Conservation (phyloP, 2,888 invertebrate species). For the Euzetes globulus region DNA sequence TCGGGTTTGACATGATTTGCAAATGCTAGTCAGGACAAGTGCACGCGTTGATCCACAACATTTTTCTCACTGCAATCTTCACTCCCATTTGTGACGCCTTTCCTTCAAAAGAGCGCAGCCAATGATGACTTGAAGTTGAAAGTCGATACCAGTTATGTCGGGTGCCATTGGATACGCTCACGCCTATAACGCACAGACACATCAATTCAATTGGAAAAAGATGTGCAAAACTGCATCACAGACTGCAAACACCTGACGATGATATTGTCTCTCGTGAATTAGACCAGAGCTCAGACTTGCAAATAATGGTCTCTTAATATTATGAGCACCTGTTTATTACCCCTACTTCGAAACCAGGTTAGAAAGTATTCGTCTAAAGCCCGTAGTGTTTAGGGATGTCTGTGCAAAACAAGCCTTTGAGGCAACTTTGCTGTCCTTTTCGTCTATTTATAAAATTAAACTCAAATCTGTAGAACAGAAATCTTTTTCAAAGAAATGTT, state of each 20-base stretch:
- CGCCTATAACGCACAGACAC: constrained; percentile 22
- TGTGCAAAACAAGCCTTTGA: background rate
- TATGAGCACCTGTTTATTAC: constrained; percentile 30
- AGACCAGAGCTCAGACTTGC: constrained; percentile 17
- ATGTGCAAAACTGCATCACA: constrained; percentile 28
- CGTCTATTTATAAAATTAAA: constrained; percentile 17
- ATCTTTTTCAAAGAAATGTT: background rate
- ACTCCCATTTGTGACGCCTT: constrained; percentile 31
- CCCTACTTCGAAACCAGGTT: constrained; percentile 18
- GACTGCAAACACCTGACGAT: constrained; percentile 23
- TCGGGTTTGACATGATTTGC: background rate
- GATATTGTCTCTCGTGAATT: constrained; percentile 21
- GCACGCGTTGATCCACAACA: constrained; percentile 29
- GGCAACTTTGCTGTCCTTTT: constrained; percentile 1
- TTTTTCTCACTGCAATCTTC: constrained; percentile 30
- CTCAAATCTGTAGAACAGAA: background rate
- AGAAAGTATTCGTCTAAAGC: background rate
- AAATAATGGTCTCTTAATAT: constrained; percentile 10
- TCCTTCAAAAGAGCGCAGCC: background rate
- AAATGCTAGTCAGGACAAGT: constrained; percentile 5
- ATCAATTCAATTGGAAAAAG: constrained; percentile 22
- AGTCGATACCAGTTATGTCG: constrained; percentile 27
- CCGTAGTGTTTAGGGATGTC: background rate
- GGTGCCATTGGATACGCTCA: constrained; percentile 29
- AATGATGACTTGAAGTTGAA: background rate